phyloP scores from a whole-genome alignment of 2,888 invertebrate species.

The Luperina testacea region DNA sequence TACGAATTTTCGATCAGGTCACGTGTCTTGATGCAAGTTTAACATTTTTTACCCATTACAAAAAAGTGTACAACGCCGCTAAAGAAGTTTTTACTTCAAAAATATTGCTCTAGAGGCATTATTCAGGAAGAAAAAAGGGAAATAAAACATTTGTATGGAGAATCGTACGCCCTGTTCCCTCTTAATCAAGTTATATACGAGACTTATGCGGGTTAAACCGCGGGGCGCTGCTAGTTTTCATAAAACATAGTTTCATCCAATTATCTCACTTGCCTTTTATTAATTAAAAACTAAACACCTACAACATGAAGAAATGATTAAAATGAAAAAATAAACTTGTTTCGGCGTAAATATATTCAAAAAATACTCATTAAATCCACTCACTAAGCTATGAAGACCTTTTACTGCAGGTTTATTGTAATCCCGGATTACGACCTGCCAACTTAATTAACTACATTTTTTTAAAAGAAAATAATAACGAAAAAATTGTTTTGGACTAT shows the following conservation, averaged over 20 bases:
- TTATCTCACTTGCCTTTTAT: conserved; percentile 6
- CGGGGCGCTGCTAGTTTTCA: not conserved
- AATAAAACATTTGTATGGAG: too few species aligned
- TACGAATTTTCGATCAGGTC: too few species aligned
- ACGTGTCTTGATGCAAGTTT: too few species aligned
- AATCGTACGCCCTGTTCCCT: too few species aligned
- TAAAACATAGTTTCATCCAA: not conserved
- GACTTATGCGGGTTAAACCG: not conserved
- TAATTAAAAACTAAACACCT: conserved; percentile 36
- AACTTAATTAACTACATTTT: conserved; percentile 65
- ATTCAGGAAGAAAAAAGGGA: too few species aligned
- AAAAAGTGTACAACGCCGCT: too few species aligned
- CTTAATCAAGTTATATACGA: not conserved
- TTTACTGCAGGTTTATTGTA: conserved; percentile 72
- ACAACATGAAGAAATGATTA: conserved; percentile 50
- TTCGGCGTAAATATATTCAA: conserved; percentile 67
- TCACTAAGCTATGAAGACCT: conserved; percentile 70
- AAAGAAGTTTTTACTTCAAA: too few species aligned
- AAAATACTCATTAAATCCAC: conserved; percentile 74
- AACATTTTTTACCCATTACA: too few species aligned
- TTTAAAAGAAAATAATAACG: conserved; percentile 63
- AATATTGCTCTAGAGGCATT: too few species aligned
- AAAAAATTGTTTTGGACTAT: conserved; percentile 49
- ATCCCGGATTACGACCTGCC: conserved; percentile 63
- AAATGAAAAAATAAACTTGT: conserved; percentile 40